Evolutionary conservation across 2,113 vertebrate species (phyloP), one percentile per base, ranked within the genome.

Genomic region (Sebastes fasciatus): DNA sequence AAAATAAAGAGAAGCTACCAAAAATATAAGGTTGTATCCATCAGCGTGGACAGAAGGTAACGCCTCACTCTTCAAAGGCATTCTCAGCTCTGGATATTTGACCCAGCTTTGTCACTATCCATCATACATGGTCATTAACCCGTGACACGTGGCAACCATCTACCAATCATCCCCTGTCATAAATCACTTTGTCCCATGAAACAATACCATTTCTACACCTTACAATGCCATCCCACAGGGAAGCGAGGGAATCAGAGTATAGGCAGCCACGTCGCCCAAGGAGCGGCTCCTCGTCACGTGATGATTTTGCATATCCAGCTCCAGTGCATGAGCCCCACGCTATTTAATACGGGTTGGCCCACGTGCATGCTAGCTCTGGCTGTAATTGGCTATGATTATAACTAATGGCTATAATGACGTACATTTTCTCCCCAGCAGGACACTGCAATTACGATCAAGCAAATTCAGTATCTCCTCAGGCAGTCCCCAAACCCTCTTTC

Each of bases 371-470:
- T 93, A 92, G 89, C 90, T 87, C 84, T 63, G 87, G 91, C 93
- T 94, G 90, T 96, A 96, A 97, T 96, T 93, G 94, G 89, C 91
- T 90, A 91, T 96, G 95, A 97, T 97, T 96, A 95, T 91, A 93
- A 92, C 95, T 97, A 97, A 97, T 97, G 96, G 95, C 93, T 95
- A 90, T 95, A 95, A 96, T 96, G 96, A 97, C 95, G 94, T 89
- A 88, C 91, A 93, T 93, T 96, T 96, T 95, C 94, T 94, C 94
- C 94, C 84, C 94, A 96, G 95, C 93, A 96, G 96, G 96, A 95
- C 94, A 92, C 92, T 92, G 91, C 91, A 96, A 96, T 97, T 96
- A 97, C 92, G 95, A 96, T 96, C 94, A 96, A 95, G 95, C 88
- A 86, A 95, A 95, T 96, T 96, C 94, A 93, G 74, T 83, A 87